Evolutionary conservation across 1,140 invertebrate genomes (phyloP).

Genomic region (Saxidomus purpurata): DNA sequence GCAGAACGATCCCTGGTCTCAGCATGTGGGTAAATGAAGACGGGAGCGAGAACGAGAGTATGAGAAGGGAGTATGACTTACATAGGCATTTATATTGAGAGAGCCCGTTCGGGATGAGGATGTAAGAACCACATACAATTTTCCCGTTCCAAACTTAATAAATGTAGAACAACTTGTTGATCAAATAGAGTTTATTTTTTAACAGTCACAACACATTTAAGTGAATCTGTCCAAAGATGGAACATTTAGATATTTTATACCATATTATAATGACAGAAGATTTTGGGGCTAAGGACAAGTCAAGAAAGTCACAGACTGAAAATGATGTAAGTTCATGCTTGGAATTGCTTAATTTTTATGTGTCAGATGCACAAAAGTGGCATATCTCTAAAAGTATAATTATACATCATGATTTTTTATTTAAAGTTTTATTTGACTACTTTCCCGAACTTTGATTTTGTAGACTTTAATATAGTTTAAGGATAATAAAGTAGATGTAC

Average conservation of each 20-base stretch:
- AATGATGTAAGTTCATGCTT: too few species aligned
- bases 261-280: too few species aligned
- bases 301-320: too few species aligned
- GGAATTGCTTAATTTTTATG: too few species aligned
- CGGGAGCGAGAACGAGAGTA: constrained; percentile 17
- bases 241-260: constrained; percentile 15
- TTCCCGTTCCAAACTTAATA: neutral
- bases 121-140: constrained; percentile 14
- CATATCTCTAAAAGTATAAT: too few species aligned
- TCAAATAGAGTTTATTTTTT: neutral
- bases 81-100: constrained; percentile 5
- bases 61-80: constrained; percentile 21
- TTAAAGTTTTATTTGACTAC: too few species aligned
- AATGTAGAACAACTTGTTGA: neutral
- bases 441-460: too few species aligned
- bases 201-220: constrained; percentile 22
- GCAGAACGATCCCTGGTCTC: neutral
- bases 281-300: too few species aligned
- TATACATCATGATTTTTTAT: too few species aligned
- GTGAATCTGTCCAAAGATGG: neutral
- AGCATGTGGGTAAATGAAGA: neutral
- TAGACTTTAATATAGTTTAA: too few species aligned
- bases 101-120: neutral
- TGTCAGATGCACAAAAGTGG: too few species aligned
- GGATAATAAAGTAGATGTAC: too few species aligned